phyloP scores from a whole-genome alignment of 2,888 invertebrate species.

The Dynastes tityus region DNA sequence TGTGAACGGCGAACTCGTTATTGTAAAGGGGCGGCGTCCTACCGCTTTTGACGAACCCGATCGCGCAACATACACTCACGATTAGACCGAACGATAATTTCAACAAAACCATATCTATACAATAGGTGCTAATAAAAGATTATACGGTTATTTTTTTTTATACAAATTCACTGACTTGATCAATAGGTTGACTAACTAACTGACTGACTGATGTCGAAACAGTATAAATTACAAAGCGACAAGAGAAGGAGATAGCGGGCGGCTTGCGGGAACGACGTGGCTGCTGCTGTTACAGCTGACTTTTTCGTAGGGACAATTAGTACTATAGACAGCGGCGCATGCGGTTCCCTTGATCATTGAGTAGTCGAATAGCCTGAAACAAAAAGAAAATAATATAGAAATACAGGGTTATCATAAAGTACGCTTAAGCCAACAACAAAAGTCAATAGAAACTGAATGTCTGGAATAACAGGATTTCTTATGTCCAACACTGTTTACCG shows the following conservation, averaged over 20 bases:
- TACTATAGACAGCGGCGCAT: conserved; percentile 2
- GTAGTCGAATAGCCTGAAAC: conserved; percentile 21
- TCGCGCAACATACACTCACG: conserved; percentile 56
- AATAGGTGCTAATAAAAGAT: not conserved
- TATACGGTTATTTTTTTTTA: not conserved
- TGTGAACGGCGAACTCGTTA: conserved; percentile 90
- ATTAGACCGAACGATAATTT: conserved; percentile 58
- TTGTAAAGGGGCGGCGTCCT: conserved; percentile 74
- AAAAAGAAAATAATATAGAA: not conserved
- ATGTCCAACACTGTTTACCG: no score
- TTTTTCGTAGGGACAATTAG: not conserved
- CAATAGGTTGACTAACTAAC: not conserved
- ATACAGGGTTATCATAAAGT: no score
- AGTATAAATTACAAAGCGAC: not conserved
- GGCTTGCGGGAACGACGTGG: conserved; percentile 13
- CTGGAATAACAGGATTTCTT: no score
- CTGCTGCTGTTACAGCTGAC: not conserved
- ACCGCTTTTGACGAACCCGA: conserved; percentile 46
- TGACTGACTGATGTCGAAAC: conserved; percentile 4
- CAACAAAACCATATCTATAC: conserved; percentile 57
- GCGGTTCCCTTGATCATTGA: conserved; percentile 38
- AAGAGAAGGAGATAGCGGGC: conserved; percentile 11
- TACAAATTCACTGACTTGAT: conserved; percentile 1
- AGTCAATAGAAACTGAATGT: no score
- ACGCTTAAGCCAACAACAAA: no score